Percentiles rank a stretch among this genome's conserved stretches.
Evolutionary conservation across 2,797 vertebrate species (phyloP).

Genomic region (Thaleichthys pacificus): DNA sequence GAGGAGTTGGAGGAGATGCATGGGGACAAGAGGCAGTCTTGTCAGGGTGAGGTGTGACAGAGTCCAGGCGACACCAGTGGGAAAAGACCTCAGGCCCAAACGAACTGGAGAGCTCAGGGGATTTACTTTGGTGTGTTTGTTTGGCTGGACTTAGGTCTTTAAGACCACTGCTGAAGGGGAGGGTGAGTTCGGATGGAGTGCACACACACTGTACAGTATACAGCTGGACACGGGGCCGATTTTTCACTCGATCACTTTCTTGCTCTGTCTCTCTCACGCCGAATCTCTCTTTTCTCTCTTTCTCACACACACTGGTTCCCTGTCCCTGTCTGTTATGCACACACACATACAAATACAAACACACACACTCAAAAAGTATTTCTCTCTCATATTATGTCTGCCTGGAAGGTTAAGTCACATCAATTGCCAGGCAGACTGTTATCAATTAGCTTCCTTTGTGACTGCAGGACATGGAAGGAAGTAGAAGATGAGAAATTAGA

Average conservation of each 20-base stretch:
- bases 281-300: neutral
- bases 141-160: slow-evolving; percentile 38
- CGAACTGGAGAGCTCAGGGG: slow-evolving; percentile 37
- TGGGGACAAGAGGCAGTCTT: slow-evolving; percentile 39
- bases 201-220: slow-evolving; percentile 24
- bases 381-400: no score
- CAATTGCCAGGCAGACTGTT: slow-evolving; percentile 54
- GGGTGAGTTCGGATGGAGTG: slow-evolving; percentile 32
- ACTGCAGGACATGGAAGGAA: slow-evolving; percentile 47
- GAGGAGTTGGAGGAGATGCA: slow-evolving; percentile 33
- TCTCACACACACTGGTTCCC: neutral
- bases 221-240: no score
- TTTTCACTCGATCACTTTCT: slow-evolving; percentile 13
- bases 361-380: no score
- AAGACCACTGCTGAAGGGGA: slow-evolving; percentile 32
- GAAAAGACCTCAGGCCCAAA: slow-evolving; percentile 20
- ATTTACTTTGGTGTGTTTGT: slow-evolving; percentile 46
- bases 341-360: no score
- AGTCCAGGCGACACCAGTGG: slow-evolving; percentile 49
- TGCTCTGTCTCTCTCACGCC: neutral
- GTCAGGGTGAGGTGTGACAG: slow-evolving; percentile 53
- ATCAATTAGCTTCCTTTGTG: slow-evolving; percentile 37
- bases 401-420: slow-evolving; percentile 18
- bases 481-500: slow-evolving; percentile 34
- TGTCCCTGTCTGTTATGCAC: neutral